These are phyloP conservation scores for Dryomyza anilis DNA, from an alignment of 2,888 invertebrate genomes.

Conservation along the genomic window DNA sequence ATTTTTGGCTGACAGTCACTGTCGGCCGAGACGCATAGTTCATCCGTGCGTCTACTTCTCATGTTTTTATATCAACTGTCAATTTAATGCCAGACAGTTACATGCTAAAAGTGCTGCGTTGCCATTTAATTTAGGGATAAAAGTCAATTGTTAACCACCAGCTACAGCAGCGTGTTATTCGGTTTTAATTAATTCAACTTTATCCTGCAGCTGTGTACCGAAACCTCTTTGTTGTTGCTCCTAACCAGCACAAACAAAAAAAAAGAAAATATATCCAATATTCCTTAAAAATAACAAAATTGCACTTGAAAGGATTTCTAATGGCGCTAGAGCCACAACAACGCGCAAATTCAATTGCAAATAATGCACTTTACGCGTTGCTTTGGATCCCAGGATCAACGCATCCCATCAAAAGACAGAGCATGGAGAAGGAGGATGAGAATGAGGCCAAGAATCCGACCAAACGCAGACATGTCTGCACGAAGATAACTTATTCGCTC, in stretches of 20 bases:
- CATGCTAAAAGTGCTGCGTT: not conserved
- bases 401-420: not conserved
- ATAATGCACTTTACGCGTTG: conserved; percentile 48
- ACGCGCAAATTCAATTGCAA: conserved; percentile 51
- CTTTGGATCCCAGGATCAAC: not conserved
- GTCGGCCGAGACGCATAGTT: not conserved
- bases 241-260: not conserved
- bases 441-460: conserved; percentile 19
- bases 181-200: conserved; percentile 10
- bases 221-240: not conserved
- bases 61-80: not conserved
- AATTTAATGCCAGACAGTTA: conserved; percentile 3
- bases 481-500: conserved; percentile 39
- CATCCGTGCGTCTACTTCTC: not conserved
- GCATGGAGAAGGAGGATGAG: not conserved
- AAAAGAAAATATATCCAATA: not conserved
- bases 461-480: conserved; percentile 46
- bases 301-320: conserved; percentile 43
- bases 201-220: not conserved
- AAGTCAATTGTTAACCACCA: conserved; percentile 6
- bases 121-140: conserved; percentile 2
- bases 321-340: conserved; percentile 2
- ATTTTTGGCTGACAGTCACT: not conserved
- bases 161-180: not conserved
- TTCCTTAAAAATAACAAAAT: conserved; percentile 41